Evolutionary conservation across 2,113 vertebrate species (phyloP).

Genomic region (Macrotus californicus): DNA sequence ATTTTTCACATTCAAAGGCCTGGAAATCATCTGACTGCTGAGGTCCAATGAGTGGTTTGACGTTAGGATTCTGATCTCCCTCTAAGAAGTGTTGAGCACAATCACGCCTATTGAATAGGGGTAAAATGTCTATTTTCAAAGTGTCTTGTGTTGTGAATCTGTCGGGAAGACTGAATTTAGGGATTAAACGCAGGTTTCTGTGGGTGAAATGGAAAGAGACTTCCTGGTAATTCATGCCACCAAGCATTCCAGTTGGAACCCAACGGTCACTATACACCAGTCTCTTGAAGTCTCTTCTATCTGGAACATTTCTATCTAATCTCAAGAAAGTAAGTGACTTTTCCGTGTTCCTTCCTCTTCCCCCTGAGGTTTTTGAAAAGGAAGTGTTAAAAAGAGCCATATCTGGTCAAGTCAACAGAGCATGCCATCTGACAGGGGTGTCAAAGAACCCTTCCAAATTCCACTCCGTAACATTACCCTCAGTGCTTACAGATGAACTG

Average conservation of each 20-base stretch:
- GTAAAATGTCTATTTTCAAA: not conserved
- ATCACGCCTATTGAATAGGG: not conserved
- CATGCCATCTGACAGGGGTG: not conserved
- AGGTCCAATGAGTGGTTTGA: not conserved
- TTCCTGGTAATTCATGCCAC: not conserved
- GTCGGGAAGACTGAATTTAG: not conserved
- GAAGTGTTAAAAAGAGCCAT: not conserved
- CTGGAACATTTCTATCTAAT: not conserved
- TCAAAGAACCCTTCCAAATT: not conserved
- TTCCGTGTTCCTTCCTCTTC: not conserved
- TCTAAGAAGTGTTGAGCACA: slow-evolving; percentile 26
- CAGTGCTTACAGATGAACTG: not conserved
- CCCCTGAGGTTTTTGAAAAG: not conserved
- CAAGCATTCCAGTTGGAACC: not conserved
- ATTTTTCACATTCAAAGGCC: slow-evolving; percentile 35
- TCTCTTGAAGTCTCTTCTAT: not conserved
- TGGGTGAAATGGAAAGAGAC: not conserved
- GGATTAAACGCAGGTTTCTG: not conserved
- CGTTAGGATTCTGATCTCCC: slow-evolving; percentile 15
- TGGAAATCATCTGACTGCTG: slow-evolving; percentile 27
- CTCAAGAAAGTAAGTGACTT: not conserved
- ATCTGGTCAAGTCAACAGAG: not conserved
- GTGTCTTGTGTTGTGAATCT: not conserved
- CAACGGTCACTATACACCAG: not conserved
- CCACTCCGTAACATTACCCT: not conserved